These are phyloP conservation scores for Augochlorella aurata DNA, from an alignment of 2,888 invertebrate species.

Conservation along the genomic window DNA sequence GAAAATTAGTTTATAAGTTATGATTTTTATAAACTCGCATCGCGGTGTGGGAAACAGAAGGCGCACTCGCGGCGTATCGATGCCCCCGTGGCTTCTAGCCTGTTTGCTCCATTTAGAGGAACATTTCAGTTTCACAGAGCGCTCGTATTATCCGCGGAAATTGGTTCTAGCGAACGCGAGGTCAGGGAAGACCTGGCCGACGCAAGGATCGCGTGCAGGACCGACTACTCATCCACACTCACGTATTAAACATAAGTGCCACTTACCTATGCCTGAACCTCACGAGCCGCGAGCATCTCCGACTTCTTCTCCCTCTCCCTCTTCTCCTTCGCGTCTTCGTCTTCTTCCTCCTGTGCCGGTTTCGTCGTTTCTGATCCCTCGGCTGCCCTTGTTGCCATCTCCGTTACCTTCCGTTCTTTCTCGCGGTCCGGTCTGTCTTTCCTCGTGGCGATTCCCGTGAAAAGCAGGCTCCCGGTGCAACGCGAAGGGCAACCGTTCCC, in stretches of 20 bases:
- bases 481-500: slow-evolving; percentile 40
- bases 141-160: slow-evolving; percentile 72
- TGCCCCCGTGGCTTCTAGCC: slow-evolving; percentile 2
- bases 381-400: slow-evolving; percentile 55
- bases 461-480: slow-evolving; percentile 36
- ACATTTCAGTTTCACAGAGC: slow-evolving; percentile 46
- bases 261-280: slow-evolving; percentile 71
- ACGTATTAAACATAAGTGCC: slow-evolving; percentile 76
- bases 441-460: slow-evolving; percentile 43
- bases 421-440: slow-evolving; percentile 27
- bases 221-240: slow-evolving; percentile 76
- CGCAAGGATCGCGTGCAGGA: slow-evolving; percentile 75
- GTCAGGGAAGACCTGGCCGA: slow-evolving; percentile 70
- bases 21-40: too few relatives aligned
- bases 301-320: slow-evolving; percentile 18
- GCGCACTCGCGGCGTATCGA: not conserved
- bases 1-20: too few relatives aligned
- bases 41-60: not conserved
- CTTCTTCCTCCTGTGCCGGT: slow-evolving; percentile 21
- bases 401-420: slow-evolving; percentile 39
- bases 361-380: slow-evolving; percentile 52
- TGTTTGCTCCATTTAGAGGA: slow-evolving; percentile 63
- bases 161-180: slow-evolving; percentile 76
- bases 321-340: not conserved
- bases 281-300: slow-evolving; percentile 66